Conservation (phyloP, 2,888 invertebrate genomes). For the Morpho deidamia region DNA sequence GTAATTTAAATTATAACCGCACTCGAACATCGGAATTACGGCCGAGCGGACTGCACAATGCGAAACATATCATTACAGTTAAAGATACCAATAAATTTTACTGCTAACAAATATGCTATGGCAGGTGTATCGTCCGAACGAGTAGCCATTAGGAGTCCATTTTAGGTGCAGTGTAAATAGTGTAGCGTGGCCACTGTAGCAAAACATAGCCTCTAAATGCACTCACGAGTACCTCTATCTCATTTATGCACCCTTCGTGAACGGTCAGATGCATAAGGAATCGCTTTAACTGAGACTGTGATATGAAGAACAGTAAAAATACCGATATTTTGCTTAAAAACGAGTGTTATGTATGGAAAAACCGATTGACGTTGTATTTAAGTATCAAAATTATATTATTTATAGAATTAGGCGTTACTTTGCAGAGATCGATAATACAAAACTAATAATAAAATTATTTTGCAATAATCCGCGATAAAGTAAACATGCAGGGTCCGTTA, state of each 20-base stretch:
- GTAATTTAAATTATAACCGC: slow-evolving; percentile 8
- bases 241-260: slow-evolving; percentile 74
- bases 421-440: too few relatives aligned
- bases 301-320: neutral
- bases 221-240: slow-evolving; percentile 37
- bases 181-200: slow-evolving; percentile 50
- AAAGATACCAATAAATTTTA: slow-evolving; percentile 47
- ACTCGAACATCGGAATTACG: slow-evolving; percentile 7
- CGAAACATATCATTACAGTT: slow-evolving; percentile 23
- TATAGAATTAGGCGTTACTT: too few relatives aligned
- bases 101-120: slow-evolving; percentile 57
- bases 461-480: too few relatives aligned
- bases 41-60: slow-evolving; percentile 16
- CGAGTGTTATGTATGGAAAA: neutral
- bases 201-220: slow-evolving; percentile 49
- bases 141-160: slow-evolving; percentile 74
- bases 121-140: slow-evolving; percentile 71
- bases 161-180: slow-evolving; percentile 70
- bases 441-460: too few relatives aligned
- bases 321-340: neutral
- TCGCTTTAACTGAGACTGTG: slow-evolving; percentile 18
- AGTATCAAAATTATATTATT: too few relatives aligned
- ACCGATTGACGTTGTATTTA: too few relatives aligned
- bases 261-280: slow-evolving; percentile 60
- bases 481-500: too few relatives aligned